phyloP scores from a whole-genome alignment of 2,113 vertebrate species.

The Mobula hypostoma region DNA sequence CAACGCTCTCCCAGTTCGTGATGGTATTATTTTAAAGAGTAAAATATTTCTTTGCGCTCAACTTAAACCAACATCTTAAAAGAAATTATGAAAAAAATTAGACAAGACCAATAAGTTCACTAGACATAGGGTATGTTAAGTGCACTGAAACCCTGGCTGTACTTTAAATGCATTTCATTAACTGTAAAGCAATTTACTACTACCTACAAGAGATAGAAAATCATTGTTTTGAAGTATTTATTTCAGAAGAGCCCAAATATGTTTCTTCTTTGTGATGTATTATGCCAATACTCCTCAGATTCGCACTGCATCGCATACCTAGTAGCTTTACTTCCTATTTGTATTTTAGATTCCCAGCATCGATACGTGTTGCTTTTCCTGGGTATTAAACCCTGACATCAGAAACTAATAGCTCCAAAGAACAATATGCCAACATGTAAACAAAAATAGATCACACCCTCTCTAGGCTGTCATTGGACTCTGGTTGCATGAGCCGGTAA shows the following conservation, averaged over 20 bases:
- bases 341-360: too few species aligned
- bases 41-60: too few species aligned
- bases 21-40: too few species aligned
- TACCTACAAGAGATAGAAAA: neutral
- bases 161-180: neutral
- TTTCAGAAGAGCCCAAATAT: neutral
- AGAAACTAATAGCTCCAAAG: neutral
- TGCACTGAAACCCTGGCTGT: neutral
- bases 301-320: too few species aligned
- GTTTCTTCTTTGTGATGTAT: neutral
- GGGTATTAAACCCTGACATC: neutral
- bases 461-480: too few species aligned
- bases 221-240: neutral
- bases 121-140: too few species aligned
- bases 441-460: neutral
- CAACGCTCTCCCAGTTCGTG: neutral
- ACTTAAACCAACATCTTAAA: too few species aligned
- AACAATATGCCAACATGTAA: neutral
- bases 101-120: too few species aligned
- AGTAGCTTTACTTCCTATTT: too few species aligned
- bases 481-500: neutral
- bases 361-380: too few species aligned
- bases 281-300: too few species aligned
- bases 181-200: neutral
- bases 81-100: too few species aligned